These are phyloP conservation scores for Saccopteryx leptura DNA, from an alignment of 2,113 vertebrate species.

Conservation along the genomic window DNA sequence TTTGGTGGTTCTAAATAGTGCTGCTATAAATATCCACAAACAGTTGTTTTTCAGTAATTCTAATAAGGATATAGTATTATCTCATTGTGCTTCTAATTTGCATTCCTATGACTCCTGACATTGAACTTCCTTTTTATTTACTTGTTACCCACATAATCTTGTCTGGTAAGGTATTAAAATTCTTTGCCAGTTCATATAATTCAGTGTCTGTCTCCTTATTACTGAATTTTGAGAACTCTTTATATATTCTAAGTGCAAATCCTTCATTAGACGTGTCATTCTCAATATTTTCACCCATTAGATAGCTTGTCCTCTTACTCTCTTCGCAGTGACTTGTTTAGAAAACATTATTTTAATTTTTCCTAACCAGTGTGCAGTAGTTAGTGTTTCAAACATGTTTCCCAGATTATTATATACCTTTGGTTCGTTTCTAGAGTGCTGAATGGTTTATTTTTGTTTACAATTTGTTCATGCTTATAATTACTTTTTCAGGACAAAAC, in stretches of 20 bases:
- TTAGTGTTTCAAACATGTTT: neutral
- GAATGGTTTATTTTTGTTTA: neutral
- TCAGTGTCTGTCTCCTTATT: neutral
- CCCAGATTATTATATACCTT: neutral
- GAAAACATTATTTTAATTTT: constrained; percentile 5
- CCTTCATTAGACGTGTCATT: neutral
- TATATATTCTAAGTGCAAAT: neutral
- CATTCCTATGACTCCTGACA: neutral
- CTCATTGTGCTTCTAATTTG: neutral
- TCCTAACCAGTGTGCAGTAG: neutral
- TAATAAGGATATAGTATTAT: neutral
- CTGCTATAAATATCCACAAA: neutral
- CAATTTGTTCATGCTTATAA: neutral
- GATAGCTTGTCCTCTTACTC: neutral
- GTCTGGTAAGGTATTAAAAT: neutral
- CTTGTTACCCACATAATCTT: neutral
- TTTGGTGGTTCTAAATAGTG: neutral
- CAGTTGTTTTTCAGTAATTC: constrained; percentile 1
- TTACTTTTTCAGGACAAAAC: neutral
- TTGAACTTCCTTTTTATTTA: neutral
- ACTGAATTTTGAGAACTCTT: neutral
- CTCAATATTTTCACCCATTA: neutral
- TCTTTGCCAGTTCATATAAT: neutral
- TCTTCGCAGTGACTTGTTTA: neutral
- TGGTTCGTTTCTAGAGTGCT: neutral